Base-by-base conservation (phyloP, 1,140 invertebrate species). In the Notospermus geniculatus region DNA sequence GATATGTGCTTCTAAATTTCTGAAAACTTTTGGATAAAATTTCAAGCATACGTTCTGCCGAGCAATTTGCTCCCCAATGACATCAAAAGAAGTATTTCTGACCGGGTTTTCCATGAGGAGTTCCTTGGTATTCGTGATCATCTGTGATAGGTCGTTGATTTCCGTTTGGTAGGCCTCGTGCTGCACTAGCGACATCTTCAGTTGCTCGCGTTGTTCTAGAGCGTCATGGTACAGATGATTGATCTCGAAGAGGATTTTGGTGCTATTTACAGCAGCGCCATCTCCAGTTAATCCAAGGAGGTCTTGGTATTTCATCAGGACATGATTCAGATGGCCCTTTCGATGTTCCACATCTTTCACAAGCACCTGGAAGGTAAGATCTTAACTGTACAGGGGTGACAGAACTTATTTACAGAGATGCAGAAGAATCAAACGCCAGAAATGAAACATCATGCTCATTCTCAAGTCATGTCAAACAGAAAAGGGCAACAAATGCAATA, bases 91-190 rank as follows among this genome's bases (percentile, higher is more conserved):
- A 84, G 83, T 91, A 89, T 66, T 89, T 88, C 45, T 92, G 89
- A 80, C 90, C 88, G 76, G 90, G 83, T 54, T 91, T 87, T 57
- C 73, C 23, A 72, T 59, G 55, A 97, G 85, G 82, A 96, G 95
- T 74, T 95, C 92, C 62, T 95, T 87, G n/a, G 93, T 91, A 69
- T 96, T 88, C 32, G 86, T 85, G 59, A 97, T 90, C 82, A 95
- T 95, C 13, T 57, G 58, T 23, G 71, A 69, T 45, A 79, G 60
- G 11, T 67, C 61, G n/a, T 56, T 52, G 27, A 78, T 60, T 46
- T 78, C 74, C 2, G 57, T 32, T 55, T 79, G 71, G 59, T 77
- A 74, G 36, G 68, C 54, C 39, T 76, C 71, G 62, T 78, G 71
- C 90, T 91, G 82, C 90, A 92, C 70, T 89, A 93, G 71, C 88